phyloP scores from a whole-genome alignment of 1,140 invertebrate species.

The Trachelipus rathkii region DNA sequence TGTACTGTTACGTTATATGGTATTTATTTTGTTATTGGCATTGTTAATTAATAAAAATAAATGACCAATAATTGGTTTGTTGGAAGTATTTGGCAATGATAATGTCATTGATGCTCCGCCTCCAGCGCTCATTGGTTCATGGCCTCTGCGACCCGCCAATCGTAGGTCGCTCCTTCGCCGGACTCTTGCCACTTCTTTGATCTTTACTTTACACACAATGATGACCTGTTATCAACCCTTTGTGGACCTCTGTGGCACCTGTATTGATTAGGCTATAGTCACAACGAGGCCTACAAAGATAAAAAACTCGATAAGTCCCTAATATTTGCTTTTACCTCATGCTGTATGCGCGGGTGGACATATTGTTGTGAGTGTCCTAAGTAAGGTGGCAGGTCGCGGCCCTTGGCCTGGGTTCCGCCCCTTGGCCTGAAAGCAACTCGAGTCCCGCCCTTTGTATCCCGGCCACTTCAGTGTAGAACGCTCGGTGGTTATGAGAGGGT shows the following conservation, averaged over 20 bases:
- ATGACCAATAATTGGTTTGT: too few relatives aligned
- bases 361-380: not conserved
- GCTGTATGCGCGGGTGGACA: not conserved
- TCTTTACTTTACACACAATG: constrained; percentile 33
- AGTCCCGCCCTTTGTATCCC: constrained; percentile 7
- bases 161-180: constrained; percentile 41
- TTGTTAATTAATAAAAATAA: too few relatives aligned
- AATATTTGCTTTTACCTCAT: not conserved
- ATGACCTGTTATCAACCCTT: not conserved
- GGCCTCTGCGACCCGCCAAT: constrained; percentile 41
- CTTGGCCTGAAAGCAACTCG: constrained; percentile 18
- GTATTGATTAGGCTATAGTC: not conserved
- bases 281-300: too few relatives aligned
- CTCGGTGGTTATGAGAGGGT: not conserved
- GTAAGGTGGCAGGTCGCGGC: not conserved
- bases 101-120: constrained; percentile 27
- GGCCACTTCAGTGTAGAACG: constrained; percentile 12
- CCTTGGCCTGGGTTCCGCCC: not conserved
- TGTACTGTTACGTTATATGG: too few relatives aligned
- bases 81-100: not conserved
- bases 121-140: constrained; percentile 42
- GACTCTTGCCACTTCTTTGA: constrained; percentile 40
- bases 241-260: not conserved
- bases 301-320: too few relatives aligned
- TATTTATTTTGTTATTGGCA: too few relatives aligned